Evolutionary conservation across 2,797 vertebrate genomes (phyloP), one percentile per base, ranked within the genome.

Genomic region (Octomys mimax): DNA sequence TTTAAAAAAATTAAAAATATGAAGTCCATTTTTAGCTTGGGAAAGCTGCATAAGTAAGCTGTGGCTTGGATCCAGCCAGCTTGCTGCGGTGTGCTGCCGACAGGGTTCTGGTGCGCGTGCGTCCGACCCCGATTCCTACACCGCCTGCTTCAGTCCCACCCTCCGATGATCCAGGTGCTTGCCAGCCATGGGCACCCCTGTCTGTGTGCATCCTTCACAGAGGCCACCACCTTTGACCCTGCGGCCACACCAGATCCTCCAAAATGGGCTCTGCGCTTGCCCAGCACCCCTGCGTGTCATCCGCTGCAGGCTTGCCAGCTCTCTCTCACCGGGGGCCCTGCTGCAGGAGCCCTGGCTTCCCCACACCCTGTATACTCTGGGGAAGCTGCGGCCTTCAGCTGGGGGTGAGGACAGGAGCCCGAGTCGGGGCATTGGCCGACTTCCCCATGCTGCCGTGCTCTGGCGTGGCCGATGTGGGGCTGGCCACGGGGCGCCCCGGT

Each of bases 101-200:
- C 4, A 33, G 42, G 19, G 14, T n/a, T 26, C 54, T 36, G 21
- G 36, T 18, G 18, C 21, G 5, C 0, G 0, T 6, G 6, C 10
- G 26, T n/a, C 36, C 1, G 10, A 3, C n/a, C 31, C 4, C 1
- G 14, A 64, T n/a, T 7, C 2, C 54, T 1, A 0, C 19, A 12
- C 0, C 62, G 59, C 26, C 5, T 1, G 7, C 8, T 4, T 42
- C 26, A 31, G 1, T 39, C 19, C 22, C 7, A 5, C n/a, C 2
- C n/a, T 39, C 42, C 33, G 10, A 57, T 1, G 11, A 68, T 9
- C 22, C 16, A 3, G 9, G 57, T 6, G 2, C 46, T 57, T 12
- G 13, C 22, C 19, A 66, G 4, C n/a, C 18, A 26, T 6, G 49
- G 9, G 28, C 13, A 10, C 22, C 26, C 12, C 26, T 2, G 31